Evolutionary conservation across 2,888 invertebrate species (phyloP).

Genomic region (Octonoba sinensis): DNA sequence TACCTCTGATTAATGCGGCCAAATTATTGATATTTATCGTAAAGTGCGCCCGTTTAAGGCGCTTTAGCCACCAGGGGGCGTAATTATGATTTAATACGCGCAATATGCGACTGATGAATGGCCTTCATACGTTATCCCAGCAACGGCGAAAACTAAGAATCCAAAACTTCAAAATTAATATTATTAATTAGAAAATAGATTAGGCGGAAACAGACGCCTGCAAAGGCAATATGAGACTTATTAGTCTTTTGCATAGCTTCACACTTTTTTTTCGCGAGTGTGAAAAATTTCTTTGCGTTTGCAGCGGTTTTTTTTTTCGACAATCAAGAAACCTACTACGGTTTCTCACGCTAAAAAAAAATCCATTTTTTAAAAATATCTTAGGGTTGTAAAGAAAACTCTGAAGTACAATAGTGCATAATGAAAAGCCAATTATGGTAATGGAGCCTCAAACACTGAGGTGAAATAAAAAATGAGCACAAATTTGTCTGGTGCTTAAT

Average conservation of each 20-base stretch:
- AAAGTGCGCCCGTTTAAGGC: slow-evolving; percentile 59
- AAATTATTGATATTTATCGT: slow-evolving; percentile 64
- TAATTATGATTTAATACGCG: slow-evolving; percentile 63
- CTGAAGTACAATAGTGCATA: too few relatives aligned
- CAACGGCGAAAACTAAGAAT: slow-evolving; percentile 39
- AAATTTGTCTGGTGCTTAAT: too few relatives aligned
- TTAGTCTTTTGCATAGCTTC: slow-evolving; percentile 26
- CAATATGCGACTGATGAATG: slow-evolving; percentile 59
- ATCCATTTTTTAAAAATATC: too few relatives aligned
- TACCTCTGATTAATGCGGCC: slow-evolving; percentile 58
- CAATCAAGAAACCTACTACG: too few relatives aligned
- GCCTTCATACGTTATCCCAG: slow-evolving; percentile 40
- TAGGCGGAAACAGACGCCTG: slow-evolving; percentile 44
- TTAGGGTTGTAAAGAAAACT: too few relatives aligned
- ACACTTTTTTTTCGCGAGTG: neutral
- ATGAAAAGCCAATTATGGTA: too few relatives aligned
- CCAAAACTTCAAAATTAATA: slow-evolving; percentile 58
- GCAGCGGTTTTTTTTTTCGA: neutral
- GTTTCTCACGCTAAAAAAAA: too few relatives aligned
- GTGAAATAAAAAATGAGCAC: too few relatives aligned
- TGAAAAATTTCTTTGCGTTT: slow-evolving; percentile 1
- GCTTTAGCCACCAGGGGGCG: slow-evolving; percentile 42
- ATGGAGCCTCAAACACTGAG: too few relatives aligned
- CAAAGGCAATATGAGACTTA: slow-evolving; percentile 6
- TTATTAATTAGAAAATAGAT: slow-evolving; percentile 61